Evolutionary conservation across 2,113 vertebrate species (phyloP), one percentile per base, ranked within the genome.

Genomic region (Corythaixoides concolor): DNA sequence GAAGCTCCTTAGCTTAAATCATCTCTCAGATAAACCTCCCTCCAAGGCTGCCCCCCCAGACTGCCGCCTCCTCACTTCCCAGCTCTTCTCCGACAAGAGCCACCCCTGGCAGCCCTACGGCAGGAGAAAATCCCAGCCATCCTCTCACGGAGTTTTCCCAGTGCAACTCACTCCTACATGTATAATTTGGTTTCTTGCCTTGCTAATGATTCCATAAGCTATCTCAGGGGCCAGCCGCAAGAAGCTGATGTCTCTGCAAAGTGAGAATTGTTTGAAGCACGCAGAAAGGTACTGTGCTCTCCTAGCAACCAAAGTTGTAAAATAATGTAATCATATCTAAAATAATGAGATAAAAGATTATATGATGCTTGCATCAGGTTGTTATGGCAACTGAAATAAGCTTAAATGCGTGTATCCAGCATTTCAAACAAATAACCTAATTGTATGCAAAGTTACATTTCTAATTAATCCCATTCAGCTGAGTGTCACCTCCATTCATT

Each of bases 301-400:
- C 95, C 83, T 96, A 85, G 96, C 78, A 96, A 96, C 94, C 60
- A 33, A 84, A 96, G 90, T 96, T 97, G 96, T 94, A 94, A 97
- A 96, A 97, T 97, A 96, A 97, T 94, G 76, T 45, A 92, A 76
- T 94, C 68, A 45, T 89, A 91, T 64, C 87, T 75, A 58, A 95
- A 96, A 96, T 89, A 97, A 93, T 90, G 92, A 17, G 52, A 93
- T 97, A 68, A 97, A 97, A 94, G 93, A 91, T 95, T 76, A 94
- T 91, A 85, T 75, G 93, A 91, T 92, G 95, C 90, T 91, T 64
- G 59, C 89, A 89, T 96, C 0, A 1, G 88, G 95, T 96, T 95
- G 93, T 74, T 94, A 97, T 96, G 83, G 92, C 89, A 97, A 98
- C 91, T 58, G 67, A 91, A 95, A 91, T 56, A 89, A 87, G 75